phyloP scores from a whole-genome alignment of 2,113 vertebrate genomes.

The Mus musculus region GRCm39 chrX:142186001-142186500 shows the following conservation, averaged over 20 bases:
- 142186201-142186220: constrained; percentile 63
- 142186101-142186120: neutral
- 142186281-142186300: neutral
- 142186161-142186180: constrained; percentile 58
- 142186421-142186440: constrained; percentile 2
- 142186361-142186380: neutral
- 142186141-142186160: constrained; percentile 41
- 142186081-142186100: constrained; percentile 19
- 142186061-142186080: constrained; percentile 26
- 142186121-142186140: neutral
- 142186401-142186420: neutral
- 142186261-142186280: constrained; percentile 19
- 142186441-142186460: neutral
- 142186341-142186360: constrained; percentile 37
- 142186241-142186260: constrained; percentile 46
- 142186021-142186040: neutral
- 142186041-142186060: neutral
- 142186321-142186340: constrained; percentile 25
- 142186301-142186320: constrained; percentile 30
- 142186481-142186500: constrained; percentile 13
- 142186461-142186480: constrained; percentile 20
- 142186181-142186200: constrained; percentile 41
- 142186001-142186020: constrained; percentile 5
- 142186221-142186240: constrained; percentile 53
- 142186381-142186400: constrained; percentile 24